phyloP scores from a whole-genome alignment of 1,140 invertebrate genomes.

The Calephelis virginiensis region DNA sequence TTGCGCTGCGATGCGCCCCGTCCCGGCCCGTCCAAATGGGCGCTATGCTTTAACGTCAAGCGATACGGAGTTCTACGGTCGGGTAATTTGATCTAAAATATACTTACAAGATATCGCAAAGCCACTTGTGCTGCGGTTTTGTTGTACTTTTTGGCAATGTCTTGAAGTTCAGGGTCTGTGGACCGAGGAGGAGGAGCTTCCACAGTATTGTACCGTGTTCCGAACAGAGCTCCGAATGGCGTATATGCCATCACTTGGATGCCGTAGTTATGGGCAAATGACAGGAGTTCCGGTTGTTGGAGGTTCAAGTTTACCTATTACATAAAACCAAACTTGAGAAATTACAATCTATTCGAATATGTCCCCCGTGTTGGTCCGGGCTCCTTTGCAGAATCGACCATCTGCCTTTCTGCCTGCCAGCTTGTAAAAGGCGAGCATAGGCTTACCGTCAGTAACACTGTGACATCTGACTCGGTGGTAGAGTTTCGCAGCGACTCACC shows the following conservation, averaged over 20 bases:
- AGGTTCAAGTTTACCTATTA: conserved; percentile 81
- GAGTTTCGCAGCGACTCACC: too few species aligned
- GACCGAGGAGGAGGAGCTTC: conserved; percentile 79
- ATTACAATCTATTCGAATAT: too few species aligned
- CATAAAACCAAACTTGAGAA: background rate
- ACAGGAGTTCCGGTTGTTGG: conserved; percentile 84
- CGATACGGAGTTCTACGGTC: too few species aligned
- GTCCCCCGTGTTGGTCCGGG: too few species aligned
- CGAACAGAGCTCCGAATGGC: conserved; percentile 83
- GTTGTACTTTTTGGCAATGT: conserved; percentile 83
- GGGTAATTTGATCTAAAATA: background rate
- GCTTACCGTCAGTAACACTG: too few species aligned
- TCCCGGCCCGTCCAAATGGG: too few species aligned
- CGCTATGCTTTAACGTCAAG: too few species aligned
- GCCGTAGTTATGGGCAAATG: conserved; percentile 83
- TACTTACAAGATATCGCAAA: conserved; percentile 81
- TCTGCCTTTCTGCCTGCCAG: too few species aligned
- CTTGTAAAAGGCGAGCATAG: too few species aligned
- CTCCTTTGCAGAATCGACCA: too few species aligned
- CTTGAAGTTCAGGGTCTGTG: conserved; percentile 82
- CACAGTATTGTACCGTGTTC: conserved; percentile 75
- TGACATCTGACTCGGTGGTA: too few species aligned
- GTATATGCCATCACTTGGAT: conserved; percentile 89
- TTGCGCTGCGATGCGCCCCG: too few species aligned
- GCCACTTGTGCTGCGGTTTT: conserved; percentile 86